phyloP scores from a whole-genome alignment of 1,140 invertebrate genomes.

The Goniozus legneri region DNA sequence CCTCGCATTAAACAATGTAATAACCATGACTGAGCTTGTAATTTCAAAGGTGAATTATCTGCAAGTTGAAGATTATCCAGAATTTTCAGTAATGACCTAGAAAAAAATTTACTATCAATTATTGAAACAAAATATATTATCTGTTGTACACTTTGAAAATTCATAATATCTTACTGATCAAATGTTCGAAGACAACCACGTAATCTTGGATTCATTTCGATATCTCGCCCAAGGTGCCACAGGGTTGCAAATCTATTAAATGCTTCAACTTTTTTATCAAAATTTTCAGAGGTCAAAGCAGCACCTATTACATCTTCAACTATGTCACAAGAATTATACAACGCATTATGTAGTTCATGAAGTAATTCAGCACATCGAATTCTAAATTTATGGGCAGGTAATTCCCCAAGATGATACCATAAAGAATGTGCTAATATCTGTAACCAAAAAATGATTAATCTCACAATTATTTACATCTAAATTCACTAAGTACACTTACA shows the following conservation, averaged over 20 bases:
- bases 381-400: slow-evolving; percentile 59
- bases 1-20: slow-evolving; percentile 70
- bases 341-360: slow-evolving; percentile 69
- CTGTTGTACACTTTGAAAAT: slow-evolving; percentile 46
- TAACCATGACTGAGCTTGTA: slow-evolving; percentile 71
- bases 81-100: slow-evolving; percentile 71
- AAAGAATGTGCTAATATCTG: slow-evolving; percentile 63
- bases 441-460: slow-evolving; percentile 31
- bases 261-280: slow-evolving; percentile 61
- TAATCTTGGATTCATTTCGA: slow-evolving; percentile 48
- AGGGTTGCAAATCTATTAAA: slow-evolving; percentile 73
- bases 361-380: slow-evolving; percentile 66
- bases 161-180: slow-evolving; percentile 47
- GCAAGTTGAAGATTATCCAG: slow-evolving; percentile 71
- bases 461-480: too few relatives aligned
- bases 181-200: slow-evolving; percentile 53
- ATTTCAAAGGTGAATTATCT: slow-evolving; percentile 67
- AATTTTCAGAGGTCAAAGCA: slow-evolving; percentile 50
- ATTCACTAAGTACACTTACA: too few relatives aligned
- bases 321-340: slow-evolving; percentile 66
- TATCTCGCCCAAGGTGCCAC: slow-evolving; percentile 77
- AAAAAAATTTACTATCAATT: slow-evolving; percentile 12
- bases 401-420: slow-evolving; percentile 65
- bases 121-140: slow-evolving; percentile 53
- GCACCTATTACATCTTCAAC: slow-evolving; percentile 70